Evolutionary conservation across 2,888 invertebrate species (phyloP), one percentile per base, ranked within the genome.

Genomic region (Rhogogaster chlorosoma): DNA sequence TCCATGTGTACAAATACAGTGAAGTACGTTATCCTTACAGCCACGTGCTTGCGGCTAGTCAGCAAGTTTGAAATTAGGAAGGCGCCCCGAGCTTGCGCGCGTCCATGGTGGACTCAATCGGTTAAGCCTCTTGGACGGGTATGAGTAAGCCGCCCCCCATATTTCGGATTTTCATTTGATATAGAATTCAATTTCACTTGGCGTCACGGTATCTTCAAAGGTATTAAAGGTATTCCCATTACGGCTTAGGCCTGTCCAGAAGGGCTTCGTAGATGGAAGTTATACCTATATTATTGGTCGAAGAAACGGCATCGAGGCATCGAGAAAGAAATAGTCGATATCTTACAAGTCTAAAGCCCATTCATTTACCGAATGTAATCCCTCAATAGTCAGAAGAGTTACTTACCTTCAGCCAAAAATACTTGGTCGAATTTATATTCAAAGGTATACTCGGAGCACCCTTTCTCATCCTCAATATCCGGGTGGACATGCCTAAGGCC

Each of bases 81-180:
- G 7, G 53, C 18, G 53, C 53, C 38, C 10, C 64, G 77, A 2
- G 32, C 77, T 15, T 22, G 53, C 29, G 64, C 53, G 49, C 18
- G 26, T 64, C 61, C 80, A 22, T 12, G 22, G 53, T 42, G 80
- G 80, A 80, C 80, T 80, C 80, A 64, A 80, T 80, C 80, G 64
- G 80, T 38, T 80, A 61, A 80, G 80, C 80, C 80, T 38, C 64
- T 80, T 80, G 36, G 26, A 61, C 15, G 57, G 61, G 80, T 42
- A 53, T 42, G n/a, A 80, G 80, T 64, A 80, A 64, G 64, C 57
- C 26, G 26, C 57, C 80, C 61, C 61, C 42, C 80, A 64, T 80
- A 80, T 80, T 80, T 80, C 80, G 64, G 80, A 80, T 80, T 80
- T 80, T 80, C 80, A 80, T 80, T 80, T 80, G 61, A 64, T 80